Evolutionary conservation across 2,113 vertebrate species (phyloP), one percentile per base, ranked within the genome.

Genomic region (Hymenochirus boettgeri): DNA sequence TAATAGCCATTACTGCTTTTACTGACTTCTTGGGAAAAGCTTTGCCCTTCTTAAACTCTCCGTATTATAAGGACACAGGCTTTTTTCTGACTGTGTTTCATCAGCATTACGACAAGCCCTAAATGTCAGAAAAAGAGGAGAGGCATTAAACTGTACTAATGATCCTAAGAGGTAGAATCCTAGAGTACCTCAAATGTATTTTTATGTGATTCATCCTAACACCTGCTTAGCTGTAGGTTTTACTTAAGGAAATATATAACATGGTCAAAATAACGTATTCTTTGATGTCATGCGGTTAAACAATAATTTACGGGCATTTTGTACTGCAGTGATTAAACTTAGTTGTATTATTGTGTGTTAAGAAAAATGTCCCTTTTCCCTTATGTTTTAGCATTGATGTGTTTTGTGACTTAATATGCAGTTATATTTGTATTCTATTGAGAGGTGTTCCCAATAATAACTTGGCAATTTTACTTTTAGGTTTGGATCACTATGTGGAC

Each of bases 1-100:
- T 86, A 86, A 85, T 79, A 81, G 76, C 54, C 73, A 71, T 80
- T 74, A 71, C 69, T 77, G 76, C 72, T 83, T 84, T 82, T 80
- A 79, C 78, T 76, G 75, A 88, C 75, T 87, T 83, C 78, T 76
- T 79, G 79, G 78, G 76, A 79, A 74, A 70, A 35, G 73, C 78
- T 82, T 77, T 87, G 82, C 75, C 78, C 75, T 85, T 83, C 78
- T 83, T 69, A 72, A 66, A 78, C 73, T 46, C 74, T 76, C 71
- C 71, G 62, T 61, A 62, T 80, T 79, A 76, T 80, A 77, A 74
- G 70, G 74, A 71, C 70, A 80, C 47, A 26, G 42, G 70, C 65
- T 73, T 55, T 58, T 75, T 71, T 52, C n/a, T 8, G 7, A 63
- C 53, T 60, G 65, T 72, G 51, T 73, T 72, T 45, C 52, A 58